Conservation (phyloP, 2,797 vertebrate genomes). For the Xenops minutus region DNA sequence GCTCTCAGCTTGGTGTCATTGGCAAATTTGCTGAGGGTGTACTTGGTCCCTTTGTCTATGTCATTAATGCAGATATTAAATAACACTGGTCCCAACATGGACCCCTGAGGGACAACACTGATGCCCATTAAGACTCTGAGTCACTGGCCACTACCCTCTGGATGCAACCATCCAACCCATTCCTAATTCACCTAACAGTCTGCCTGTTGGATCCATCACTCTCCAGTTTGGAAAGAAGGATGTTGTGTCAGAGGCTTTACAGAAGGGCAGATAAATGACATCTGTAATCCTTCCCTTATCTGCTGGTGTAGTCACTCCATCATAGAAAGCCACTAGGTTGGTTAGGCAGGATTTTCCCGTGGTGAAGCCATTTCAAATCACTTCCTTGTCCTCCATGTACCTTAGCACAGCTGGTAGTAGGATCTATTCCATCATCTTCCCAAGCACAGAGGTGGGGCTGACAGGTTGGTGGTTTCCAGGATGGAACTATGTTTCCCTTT, state of each 20-base stretch:
- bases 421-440: neutral
- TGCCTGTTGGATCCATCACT: neutral
- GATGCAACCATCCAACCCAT: no score
- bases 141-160: no score
- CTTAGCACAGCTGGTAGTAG: neutral
- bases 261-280: neutral
- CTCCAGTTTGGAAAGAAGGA: neutral
- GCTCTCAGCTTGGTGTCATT: no score
- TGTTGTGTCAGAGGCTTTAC: neutral
- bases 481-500: neutral
- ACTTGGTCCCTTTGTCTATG: no score
- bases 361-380: neutral
- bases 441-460: neutral
- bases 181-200: neutral
- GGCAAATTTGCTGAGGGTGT: no score
- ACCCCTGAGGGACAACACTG: no score
- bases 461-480: rapidly evolving
- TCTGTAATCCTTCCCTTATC: neutral
- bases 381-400: neutral
- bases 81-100: no score
- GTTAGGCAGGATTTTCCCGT: neutral
- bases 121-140: no score
- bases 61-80: no score
- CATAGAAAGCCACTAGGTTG: neutral
- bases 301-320: neutral